These are phyloP conservation scores for Berghia stephanieae DNA, from an alignment of 1,140 invertebrate species.

Conservation along the genomic window DNA sequence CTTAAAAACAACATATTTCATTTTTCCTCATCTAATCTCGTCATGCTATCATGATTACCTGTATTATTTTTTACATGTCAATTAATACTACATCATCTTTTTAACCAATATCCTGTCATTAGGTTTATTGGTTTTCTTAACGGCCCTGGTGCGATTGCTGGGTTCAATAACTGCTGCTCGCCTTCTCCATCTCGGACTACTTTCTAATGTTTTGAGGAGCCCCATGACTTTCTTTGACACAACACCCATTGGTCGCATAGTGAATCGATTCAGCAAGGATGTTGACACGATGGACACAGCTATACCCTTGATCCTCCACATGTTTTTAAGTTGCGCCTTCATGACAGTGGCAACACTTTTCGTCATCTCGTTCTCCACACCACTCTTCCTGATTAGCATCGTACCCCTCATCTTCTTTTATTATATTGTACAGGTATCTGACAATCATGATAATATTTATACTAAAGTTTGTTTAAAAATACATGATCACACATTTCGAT, in stretches of 20 bases:
- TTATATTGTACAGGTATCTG: constrained; percentile 82
- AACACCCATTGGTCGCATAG: constrained; percentile 81
- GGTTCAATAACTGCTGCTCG: constrained; percentile 61
- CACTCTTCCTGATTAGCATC: constrained; percentile 83
- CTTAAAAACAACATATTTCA: no score
- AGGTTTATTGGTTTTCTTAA: constrained; percentile 54
- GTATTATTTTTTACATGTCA: no score
- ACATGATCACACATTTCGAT: no score
- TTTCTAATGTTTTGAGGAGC: constrained; percentile 73
- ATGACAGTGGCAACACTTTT: constrained; percentile 86
- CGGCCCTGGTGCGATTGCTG: constrained; percentile 51
- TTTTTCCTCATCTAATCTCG: no score
- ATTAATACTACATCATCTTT: no score
- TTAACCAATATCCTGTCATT: no score
- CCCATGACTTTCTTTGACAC: constrained; percentile 78
- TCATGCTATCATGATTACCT: no score
- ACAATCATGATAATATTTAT: no score
- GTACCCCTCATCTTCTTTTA: constrained; percentile 86
- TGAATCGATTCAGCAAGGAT: constrained; percentile 77
- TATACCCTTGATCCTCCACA: constrained; percentile 69
- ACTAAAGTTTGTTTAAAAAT: no score
- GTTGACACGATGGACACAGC: constrained; percentile 68
- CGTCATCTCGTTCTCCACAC: constrained; percentile 88
- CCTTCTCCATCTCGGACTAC: constrained; percentile 53
- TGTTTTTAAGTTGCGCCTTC: constrained; percentile 67